Evolutionary conservation across 1,140 invertebrate species (phyloP).

Genomic region (Drosophila pseudoobscura): DNA sequence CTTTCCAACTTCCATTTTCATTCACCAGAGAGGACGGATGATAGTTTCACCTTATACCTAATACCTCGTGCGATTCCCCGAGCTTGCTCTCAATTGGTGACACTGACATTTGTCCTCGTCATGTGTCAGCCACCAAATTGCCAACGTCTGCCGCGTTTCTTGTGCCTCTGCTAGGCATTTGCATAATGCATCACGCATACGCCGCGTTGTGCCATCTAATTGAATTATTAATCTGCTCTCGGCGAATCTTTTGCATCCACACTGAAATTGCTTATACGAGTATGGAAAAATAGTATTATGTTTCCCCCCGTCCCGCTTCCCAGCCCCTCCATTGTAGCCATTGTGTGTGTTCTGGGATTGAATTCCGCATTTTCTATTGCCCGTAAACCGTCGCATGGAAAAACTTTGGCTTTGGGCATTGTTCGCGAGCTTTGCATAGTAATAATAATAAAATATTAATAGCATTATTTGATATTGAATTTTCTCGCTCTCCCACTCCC

Average conservation of each 20-base stretch:
- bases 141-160: slow-evolving; percentile 15
- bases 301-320: not conserved
- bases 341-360: slow-evolving; percentile 42
- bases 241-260: slow-evolving; percentile 41
- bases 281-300: slow-evolving; percentile 27
- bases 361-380: slow-evolving; percentile 61
- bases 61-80: not conserved
- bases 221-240: slow-evolving; percentile 74
- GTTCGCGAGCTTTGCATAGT: slow-evolving; percentile 67
- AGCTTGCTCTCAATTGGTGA: slow-evolving; percentile 35
- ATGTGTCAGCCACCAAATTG: slow-evolving; percentile 35
- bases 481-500: slow-evolving; percentile 13
- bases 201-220: slow-evolving; percentile 67
- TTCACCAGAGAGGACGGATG: not conserved
- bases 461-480: slow-evolving; percentile 64
- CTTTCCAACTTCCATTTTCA: not conserved
- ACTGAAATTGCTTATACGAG: slow-evolving; percentile 13
- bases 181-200: slow-evolving; percentile 63
- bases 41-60: slow-evolving; percentile 3
- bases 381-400: slow-evolving; percentile 41
- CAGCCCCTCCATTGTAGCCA: slow-evolving; percentile 46
- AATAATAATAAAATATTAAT: slow-evolving; percentile 79
- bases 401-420: slow-evolving; percentile 54
- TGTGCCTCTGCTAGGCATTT: slow-evolving; percentile 22
- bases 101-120: slow-evolving; percentile 36